These are phyloP conservation scores for Mactromeris polynyma DNA, from an alignment of 2,888 invertebrate genomes.

Conservation along the genomic window DNA sequence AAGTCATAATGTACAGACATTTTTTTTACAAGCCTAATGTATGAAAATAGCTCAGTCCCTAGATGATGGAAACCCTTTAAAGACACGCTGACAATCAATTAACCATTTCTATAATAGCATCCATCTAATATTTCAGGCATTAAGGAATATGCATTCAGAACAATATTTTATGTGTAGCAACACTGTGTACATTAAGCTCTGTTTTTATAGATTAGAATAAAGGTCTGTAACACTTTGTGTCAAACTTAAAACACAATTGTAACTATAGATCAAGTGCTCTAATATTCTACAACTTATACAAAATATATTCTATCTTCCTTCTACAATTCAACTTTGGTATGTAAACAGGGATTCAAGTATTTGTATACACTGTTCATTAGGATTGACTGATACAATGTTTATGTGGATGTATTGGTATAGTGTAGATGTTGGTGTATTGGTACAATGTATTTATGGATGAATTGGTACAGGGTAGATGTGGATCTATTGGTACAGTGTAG, in stretches of 20 bases:
- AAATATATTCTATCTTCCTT: background rate
- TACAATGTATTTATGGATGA: too few species aligned
- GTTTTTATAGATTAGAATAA: background rate
- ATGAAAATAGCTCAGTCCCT: constrained; percentile 12
- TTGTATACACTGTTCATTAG: background rate
- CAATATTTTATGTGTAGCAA: background rate
- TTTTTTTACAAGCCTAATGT: background rate
- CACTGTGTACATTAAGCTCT: background rate
- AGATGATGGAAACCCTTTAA: background rate
- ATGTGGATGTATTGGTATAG: too few species aligned
- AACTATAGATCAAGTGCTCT: background rate
- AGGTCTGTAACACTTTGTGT: constrained; percentile 9
- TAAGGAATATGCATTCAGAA: background rate
- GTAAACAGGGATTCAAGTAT: background rate
- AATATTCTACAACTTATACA: background rate
- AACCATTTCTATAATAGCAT: too few species aligned
- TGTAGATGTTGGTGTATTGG: too few species aligned
- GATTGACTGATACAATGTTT: too few species aligned
- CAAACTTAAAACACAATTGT: background rate
- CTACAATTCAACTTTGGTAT: background rate
- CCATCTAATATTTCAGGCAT: background rate
- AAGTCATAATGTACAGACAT: background rate
- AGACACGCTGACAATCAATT: background rate
- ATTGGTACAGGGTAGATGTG: too few species aligned
- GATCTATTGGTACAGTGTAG: too few species aligned